phyloP scores from a whole-genome alignment of 2,888 invertebrate genomes.

The Criorhina ranunculi region DNA sequence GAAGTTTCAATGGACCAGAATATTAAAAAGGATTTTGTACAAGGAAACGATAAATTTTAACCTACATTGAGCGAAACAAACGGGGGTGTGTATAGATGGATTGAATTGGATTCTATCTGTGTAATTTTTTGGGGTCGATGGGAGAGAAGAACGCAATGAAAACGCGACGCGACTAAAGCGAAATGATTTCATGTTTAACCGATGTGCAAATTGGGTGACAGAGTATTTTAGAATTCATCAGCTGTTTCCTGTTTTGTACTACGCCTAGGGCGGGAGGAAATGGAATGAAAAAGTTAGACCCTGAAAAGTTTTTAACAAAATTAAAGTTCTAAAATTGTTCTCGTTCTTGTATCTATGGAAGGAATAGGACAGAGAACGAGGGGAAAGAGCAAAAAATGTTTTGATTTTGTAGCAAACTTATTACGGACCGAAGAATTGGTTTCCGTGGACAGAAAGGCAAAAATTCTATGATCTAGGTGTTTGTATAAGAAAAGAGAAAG shows the following conservation, averaged over 20 bases:
- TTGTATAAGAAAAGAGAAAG: background rate
- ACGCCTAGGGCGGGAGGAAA: slow-evolving; percentile 6
- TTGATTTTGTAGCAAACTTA: slow-evolving; percentile 23
- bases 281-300: slow-evolving; percentile 41
- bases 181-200: slow-evolving; percentile 51
- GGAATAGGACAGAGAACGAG: background rate
- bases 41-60: slow-evolving; percentile 68
- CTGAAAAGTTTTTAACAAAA: slow-evolving; percentile 66
- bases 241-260: slow-evolving; percentile 57
- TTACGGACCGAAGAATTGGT: slow-evolving; percentile 29
- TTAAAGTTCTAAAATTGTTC: slow-evolving; percentile 62
- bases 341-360: slow-evolving; percentile 25
- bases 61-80: slow-evolving; percentile 52
- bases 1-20: slow-evolving; percentile 69
- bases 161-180: slow-evolving; percentile 10
- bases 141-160: background rate
- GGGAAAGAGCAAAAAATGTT: background rate
- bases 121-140: background rate
- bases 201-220: slow-evolving; percentile 70
- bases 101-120: slow-evolving; percentile 36
- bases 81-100: slow-evolving; percentile 17
- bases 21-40: slow-evolving; percentile 69
- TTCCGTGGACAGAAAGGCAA: slow-evolving; percentile 41
- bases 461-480: slow-evolving; percentile 1
- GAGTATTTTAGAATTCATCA: slow-evolving; percentile 71